A percentile compares a stretch with the other conserved stretches of the same genome.
Conservation (phyloP, 2,888 invertebrate genomes). For the Panzeria rudis region DNA sequence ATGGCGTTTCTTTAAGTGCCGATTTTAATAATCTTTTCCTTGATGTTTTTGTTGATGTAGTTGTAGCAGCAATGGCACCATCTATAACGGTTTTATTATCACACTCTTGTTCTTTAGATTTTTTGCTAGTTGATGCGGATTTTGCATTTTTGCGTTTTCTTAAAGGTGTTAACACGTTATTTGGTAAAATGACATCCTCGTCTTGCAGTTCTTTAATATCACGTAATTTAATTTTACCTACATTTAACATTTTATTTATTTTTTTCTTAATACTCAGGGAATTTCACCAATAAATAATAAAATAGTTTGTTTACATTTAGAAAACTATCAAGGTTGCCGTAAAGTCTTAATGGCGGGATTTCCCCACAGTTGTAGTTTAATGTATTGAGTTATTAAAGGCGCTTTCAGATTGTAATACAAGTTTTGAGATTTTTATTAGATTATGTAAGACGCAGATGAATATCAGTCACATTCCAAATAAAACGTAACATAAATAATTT, state of each 20-base stretch:
- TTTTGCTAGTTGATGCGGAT: slow-evolving; percentile 19
- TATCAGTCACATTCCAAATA: no score
- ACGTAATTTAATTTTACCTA: slow-evolving; percentile 56
- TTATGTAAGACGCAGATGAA: no score
- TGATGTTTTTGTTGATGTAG: neutral
- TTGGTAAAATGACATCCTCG: neutral
- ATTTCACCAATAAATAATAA: neutral
- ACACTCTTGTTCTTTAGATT: neutral
- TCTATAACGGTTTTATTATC: neutral
- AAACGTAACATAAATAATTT: no score
- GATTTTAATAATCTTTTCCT: slow-evolving; percentile 35
- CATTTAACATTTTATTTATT: slow-evolving; percentile 44
- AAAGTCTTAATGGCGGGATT: neutral
- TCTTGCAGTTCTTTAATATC: slow-evolving; percentile 58
- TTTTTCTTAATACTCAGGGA: neutral
- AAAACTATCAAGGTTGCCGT: neutral
- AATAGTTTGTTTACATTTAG: slow-evolving; percentile 57
- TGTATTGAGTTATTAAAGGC: no score
- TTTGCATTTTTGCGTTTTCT: slow-evolving; percentile 50
- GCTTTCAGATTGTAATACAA: no score
- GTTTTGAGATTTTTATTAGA: no score
- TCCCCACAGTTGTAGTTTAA: neutral
- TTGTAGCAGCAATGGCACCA: neutral
- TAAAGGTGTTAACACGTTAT: slow-evolving; percentile 29
- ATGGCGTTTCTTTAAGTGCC: slow-evolving; percentile 73